Evolutionary conservation across 2,113 vertebrate species (phyloP), one percentile per base, ranked within the genome.

Genomic region (Anser brachyrhynchus): DNA sequence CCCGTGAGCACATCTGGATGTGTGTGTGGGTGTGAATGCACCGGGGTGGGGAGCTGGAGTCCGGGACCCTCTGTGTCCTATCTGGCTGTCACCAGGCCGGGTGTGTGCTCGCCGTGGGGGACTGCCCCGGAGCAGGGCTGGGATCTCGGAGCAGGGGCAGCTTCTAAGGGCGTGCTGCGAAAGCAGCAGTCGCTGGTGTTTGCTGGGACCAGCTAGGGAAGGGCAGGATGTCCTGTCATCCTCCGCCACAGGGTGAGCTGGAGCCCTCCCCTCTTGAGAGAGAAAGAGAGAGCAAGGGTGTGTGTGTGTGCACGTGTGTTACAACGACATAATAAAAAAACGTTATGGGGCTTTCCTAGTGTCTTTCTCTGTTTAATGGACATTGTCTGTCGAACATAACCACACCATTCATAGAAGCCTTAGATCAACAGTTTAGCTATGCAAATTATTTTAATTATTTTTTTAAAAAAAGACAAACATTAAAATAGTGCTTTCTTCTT

Each of bases 391-490:
- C 96, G 95, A 95, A 95, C 96, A 92, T 97, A 95, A 97, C 95
- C 97, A 97, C 97, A 91, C 97, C 96, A 92, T 96, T 98, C 96
- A 97, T 98, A 97, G 97, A 98, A 98, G 98, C 98, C 98, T 98
- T 98, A 98, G 98, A 98, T 96, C 95, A 97, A 97, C 97, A 96
- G 97, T 98, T 97, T 98, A 98, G 98, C 98, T 98, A 98, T 98
- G 98, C 98, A 98, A 98, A 96, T 98, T 98, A 98, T 96, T 97
- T 98, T 96, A 90, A 97, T 96, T 96, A 96, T 93, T 97, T 98
- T 97, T 96, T 86, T 57, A 18, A 55, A 94, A 94, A 96, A 97
- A 94, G 78, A 95, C 84, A 95, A 97, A 97, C 97, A 97, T 98
- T 96, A 97, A 97, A 96, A 96, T 97, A 98, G 98, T 98, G 97